Evolutionary conservation across 2,888 invertebrate genomes (phyloP).

Genomic region (Apamea sordens): DNA sequence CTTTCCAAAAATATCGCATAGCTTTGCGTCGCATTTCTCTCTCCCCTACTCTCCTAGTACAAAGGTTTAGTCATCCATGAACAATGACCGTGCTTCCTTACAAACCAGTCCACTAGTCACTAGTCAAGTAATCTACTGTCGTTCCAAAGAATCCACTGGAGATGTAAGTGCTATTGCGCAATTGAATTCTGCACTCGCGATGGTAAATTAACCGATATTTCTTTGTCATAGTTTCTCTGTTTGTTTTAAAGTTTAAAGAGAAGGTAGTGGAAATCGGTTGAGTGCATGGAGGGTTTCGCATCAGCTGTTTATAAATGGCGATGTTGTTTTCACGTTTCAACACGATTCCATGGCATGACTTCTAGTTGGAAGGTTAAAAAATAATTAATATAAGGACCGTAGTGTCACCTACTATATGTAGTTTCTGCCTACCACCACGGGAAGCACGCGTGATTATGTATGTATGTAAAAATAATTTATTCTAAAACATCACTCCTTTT

Average conservation of each 20-base stretch:
- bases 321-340: background rate
- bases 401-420: background rate
- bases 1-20: slow-evolving; percentile 10
- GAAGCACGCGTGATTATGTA: background rate
- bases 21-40: background rate
- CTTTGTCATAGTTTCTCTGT: slow-evolving; percentile 50
- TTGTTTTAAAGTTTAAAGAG: slow-evolving; percentile 46
- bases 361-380: background rate
- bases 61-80: slow-evolving; percentile 28
- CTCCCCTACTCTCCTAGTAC: background rate
- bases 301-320: slow-evolving; percentile 1
- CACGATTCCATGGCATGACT: background rate
- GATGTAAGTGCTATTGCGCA: slow-evolving; percentile 50
- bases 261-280: background rate
- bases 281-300: background rate
- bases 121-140: slow-evolving; percentile 46
- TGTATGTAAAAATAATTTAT: background rate
- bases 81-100: slow-evolving; percentile 53
- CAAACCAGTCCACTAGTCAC: slow-evolving; percentile 30
- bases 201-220: slow-evolving; percentile 47
- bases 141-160: slow-evolving; percentile 44
- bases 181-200: slow-evolving; percentile 52
- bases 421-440: no score
- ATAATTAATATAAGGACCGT: background rate
- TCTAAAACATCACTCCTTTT: background rate